Percentiles rank a stretch among this genome's conserved stretches.
Conservation (phyloP, 2,797 vertebrate genomes). For the Scarus forsteni region DNA sequence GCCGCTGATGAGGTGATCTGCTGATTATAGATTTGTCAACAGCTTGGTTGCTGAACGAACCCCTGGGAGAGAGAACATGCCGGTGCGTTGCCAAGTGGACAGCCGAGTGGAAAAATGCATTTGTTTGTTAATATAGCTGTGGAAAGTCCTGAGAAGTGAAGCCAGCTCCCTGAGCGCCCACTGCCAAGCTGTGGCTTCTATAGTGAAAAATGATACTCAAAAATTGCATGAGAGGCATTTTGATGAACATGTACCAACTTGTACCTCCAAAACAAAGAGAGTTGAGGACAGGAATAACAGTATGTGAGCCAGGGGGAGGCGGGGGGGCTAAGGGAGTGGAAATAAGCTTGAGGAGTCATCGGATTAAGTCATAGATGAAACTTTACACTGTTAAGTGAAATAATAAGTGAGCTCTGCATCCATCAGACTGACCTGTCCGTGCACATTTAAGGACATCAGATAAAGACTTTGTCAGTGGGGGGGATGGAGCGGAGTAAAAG, state of each 20-base stretch:
- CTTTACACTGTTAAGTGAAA: constrained; percentile 6
- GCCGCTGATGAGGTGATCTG: constrained; percentile 71
- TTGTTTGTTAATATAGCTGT: constrained; percentile 77
- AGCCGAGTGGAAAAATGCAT: constrained; percentile 69
- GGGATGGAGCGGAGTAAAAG: constrained; percentile 6
- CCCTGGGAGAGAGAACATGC: constrained; percentile 62
- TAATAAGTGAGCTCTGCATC: neutral
- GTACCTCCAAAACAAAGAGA: constrained; percentile 73
- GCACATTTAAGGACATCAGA: constrained; percentile 48
- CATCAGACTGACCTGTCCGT: constrained; percentile 3
- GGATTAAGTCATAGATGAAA: constrained; percentile 18
- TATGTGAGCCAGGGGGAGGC: constrained; percentile 30
- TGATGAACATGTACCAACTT: constrained; percentile 75
- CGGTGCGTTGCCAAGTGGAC: constrained; percentile 57
- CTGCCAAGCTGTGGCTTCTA: constrained; percentile 71
- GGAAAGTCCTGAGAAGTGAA: constrained; percentile 73
- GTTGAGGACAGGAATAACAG: constrained; percentile 64
- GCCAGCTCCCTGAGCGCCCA: constrained; percentile 58
- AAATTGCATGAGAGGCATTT: constrained; percentile 76
- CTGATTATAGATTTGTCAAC: constrained; percentile 78
- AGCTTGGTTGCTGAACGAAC: constrained; percentile 73
- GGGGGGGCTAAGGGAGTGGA: constrained; percentile 17
- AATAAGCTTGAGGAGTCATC: constrained; percentile 10
- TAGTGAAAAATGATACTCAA: constrained; percentile 64
- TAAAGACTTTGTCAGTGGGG: constrained; percentile 23